phyloP scores from a whole-genome alignment of 2,113 vertebrate genomes.

The Canis aureus region DNA sequence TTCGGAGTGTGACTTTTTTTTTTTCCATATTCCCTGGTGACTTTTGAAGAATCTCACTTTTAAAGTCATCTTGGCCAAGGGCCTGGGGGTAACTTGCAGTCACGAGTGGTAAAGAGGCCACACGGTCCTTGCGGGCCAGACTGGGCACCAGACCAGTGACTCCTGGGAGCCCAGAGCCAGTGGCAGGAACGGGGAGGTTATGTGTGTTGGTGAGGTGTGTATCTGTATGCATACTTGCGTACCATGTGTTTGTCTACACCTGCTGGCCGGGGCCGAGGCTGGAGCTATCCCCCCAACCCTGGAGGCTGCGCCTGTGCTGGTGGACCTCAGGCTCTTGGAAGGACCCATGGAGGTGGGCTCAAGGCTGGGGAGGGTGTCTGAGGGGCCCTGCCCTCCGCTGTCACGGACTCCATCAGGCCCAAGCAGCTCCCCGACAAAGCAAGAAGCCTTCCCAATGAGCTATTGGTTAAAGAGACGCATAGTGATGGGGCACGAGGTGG shows the following conservation, averaged over 20 bases:
- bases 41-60: background rate
- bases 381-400: fast-evolving
- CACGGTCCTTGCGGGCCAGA: background rate
- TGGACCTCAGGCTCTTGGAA: background rate
- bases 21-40: background rate
- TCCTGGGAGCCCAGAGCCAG: background rate
- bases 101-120: background rate
- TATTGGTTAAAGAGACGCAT: fast-evolving
- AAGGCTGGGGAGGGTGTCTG: background rate
- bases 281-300: fast-evolving
- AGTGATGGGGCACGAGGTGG: fast-evolving
- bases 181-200: background rate
- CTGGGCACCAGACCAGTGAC: background rate
- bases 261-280: fast-evolving
- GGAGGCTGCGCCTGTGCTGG: background rate
- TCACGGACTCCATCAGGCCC: background rate
- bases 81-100: background rate
- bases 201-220: background rate
- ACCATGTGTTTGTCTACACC: fast-evolving
- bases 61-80: background rate
- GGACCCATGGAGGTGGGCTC: fast-evolving
- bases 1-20: fast-evolving
- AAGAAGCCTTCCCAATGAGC: background rate
- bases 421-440: too few species aligned
- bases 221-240: fast-evolving